phyloP scores from a whole-genome alignment of 2,797 vertebrate genomes.

The Lateolabrax maculatus region DNA sequence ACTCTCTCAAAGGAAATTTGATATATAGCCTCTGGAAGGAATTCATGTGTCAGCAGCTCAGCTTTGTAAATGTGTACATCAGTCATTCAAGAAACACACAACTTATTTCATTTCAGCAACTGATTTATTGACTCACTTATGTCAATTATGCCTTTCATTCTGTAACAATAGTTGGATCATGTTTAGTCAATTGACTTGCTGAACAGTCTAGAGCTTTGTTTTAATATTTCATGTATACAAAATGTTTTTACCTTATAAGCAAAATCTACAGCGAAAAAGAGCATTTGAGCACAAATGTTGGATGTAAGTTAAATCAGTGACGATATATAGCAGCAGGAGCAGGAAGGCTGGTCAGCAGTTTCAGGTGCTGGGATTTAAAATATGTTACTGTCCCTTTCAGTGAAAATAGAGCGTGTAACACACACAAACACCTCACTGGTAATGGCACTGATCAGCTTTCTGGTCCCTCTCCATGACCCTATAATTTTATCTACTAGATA shows the following conservation, averaged over 20 bases:
- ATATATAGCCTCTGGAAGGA: background rate
- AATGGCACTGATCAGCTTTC: background rate
- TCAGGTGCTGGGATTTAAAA: background rate
- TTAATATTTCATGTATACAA: background rate
- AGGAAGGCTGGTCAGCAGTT: background rate
- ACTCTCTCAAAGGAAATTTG: background rate
- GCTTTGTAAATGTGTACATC: background rate
- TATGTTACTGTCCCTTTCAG: background rate
- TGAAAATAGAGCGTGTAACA: background rate
- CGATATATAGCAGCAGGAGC: background rate
- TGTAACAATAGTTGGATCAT: background rate
- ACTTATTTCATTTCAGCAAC: background rate
- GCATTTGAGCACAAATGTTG: background rate
- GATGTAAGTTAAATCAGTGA: background rate
- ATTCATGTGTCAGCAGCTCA: conserved; percentile 7
- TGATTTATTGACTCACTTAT: conserved; percentile 14
- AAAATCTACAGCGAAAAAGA: background rate
- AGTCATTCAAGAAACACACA: conserved; percentile 16
- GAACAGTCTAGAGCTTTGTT: background rate
- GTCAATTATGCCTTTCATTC: background rate
- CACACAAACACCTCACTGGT: background rate
- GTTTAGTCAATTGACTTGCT: background rate
- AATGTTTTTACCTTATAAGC: background rate
- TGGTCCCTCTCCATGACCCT: background rate
- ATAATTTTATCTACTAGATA: background rate